These are phyloP conservation scores for Geophilus truncorum DNA, from an alignment of 2,888 invertebrate species.

Conservation along the genomic window DNA sequence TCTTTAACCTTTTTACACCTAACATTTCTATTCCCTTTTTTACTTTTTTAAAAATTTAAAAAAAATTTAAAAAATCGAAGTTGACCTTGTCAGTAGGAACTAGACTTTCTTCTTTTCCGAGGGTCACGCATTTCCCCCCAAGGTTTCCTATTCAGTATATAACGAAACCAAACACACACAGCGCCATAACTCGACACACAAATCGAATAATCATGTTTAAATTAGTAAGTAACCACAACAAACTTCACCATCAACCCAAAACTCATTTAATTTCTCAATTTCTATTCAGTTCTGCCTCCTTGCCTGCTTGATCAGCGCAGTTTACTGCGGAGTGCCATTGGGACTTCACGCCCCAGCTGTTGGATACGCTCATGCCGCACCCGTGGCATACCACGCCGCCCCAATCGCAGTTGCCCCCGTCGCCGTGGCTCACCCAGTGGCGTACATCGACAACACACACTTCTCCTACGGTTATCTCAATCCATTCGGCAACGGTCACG, in stretches of 20 bases:
- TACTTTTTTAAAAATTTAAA: not conserved
- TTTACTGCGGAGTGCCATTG: not conserved
- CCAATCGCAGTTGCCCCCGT: not conserved
- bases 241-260: not conserved
- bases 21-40: not conserved
- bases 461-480: constrained; percentile 27
- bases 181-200: not conserved
- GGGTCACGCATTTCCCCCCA: not conserved
- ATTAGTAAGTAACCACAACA: not conserved
- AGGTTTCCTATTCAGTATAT: not conserved
- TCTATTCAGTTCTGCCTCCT: not conserved
- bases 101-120: not conserved
- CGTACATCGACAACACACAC: constrained; percentile 22
- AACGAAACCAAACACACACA: not conserved
- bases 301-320: not conserved
- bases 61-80: not conserved
- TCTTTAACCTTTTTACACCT: not conserved
- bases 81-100: constrained; percentile 6
- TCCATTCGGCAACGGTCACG: constrained; percentile 28
- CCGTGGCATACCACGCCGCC: not conserved
- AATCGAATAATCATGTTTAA: not conserved
- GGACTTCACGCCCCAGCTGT: not conserved
- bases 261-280: not conserved
- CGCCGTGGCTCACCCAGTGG: not conserved
- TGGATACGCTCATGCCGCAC: not conserved